phyloP scores from a whole-genome alignment of 2,888 invertebrate genomes.

The Papilio demoleus region DNA sequence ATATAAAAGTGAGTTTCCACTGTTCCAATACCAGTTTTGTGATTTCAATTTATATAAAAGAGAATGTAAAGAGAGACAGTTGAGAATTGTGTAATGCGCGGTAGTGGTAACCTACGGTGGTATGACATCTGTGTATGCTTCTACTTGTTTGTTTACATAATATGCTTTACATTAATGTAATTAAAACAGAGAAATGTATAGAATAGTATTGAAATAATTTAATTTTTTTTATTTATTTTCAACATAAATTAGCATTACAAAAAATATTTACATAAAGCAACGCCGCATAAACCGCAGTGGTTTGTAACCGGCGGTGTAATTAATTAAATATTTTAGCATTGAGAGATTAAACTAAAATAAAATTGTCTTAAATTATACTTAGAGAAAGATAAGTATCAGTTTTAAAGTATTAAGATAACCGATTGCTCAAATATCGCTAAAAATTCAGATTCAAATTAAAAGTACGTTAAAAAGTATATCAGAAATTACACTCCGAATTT shows the following conservation, averaged over 20 bases:
- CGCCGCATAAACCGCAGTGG: too few relatives aligned
- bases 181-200: neutral
- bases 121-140: neutral
- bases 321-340: neutral
- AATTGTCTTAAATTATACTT: neutral
- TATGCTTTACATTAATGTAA: neutral
- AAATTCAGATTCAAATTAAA: conserved; percentile 34
- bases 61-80: neutral
- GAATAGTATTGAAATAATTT: neutral
- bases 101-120: neutral
- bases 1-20: neutral
- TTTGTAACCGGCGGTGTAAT: too few relatives aligned
- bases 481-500: too few relatives aligned
- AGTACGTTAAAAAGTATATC: too few relatives aligned
- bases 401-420: conserved; percentile 35
- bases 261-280: too few relatives aligned
- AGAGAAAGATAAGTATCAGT: conserved; percentile 34
- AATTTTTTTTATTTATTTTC: neutral
- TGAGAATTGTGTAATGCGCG: neutral
- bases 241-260: too few relatives aligned
- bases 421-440: conserved; percentile 19
- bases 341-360: neutral
- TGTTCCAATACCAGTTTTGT: neutral
- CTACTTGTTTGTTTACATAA: neutral
- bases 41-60: neutral